Evolutionary conservation across 53 echinoderm and acorn worm species (phyloP).

Genomic region (Stichopus horrens): DNA sequence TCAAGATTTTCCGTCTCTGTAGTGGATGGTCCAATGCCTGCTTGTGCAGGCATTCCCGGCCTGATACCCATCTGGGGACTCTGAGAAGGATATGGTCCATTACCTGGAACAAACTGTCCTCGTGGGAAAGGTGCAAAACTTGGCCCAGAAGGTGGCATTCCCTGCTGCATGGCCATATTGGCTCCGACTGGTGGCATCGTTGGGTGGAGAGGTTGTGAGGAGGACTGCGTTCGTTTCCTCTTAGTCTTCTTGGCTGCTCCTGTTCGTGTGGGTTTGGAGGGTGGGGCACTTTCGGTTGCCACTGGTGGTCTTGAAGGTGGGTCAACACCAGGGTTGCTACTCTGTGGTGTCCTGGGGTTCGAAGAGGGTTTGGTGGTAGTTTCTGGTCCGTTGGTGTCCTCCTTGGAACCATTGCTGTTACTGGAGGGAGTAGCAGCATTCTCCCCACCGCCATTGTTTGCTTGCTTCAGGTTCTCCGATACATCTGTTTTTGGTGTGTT

Average conservation of each 20-base stretch:
- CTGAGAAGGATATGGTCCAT: slow-evolving; percentile 74
- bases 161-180: slow-evolving; percentile 66
- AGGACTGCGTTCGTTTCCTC: slow-evolving; percentile 73
- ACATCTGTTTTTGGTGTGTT: slow-evolving; percentile 7
- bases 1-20: slow-evolving; percentile 99
- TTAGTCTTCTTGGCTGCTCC: slow-evolving; percentile 49
- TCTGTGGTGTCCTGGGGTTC: slow-evolving; percentile 56
- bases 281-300: slow-evolving; percentile 42
- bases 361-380: slow-evolving; percentile 44
- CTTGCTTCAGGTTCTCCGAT: slow-evolving; percentile 34
- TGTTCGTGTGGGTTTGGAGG: slow-evolving; percentile 46
- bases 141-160: slow-evolving; percentile 78
- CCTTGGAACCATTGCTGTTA: slow-evolving; percentile 25
- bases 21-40: slow-evolving; percentile 67
- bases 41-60: slow-evolving; percentile 65
- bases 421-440: not conserved
- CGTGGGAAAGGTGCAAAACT: slow-evolving; percentile 82
- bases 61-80: slow-evolving; percentile 80
- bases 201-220: slow-evolving; percentile 86
- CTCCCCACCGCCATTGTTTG: slow-evolving; percentile 1
- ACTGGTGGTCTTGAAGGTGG: slow-evolving; percentile 46
- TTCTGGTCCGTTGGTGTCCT: slow-evolving; percentile 27
- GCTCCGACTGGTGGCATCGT: slow-evolving; percentile 64
- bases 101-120: slow-evolving; percentile 67
- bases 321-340: slow-evolving; percentile 36